Evolutionary conservation across 30 jellyfish, hydroid and myxozoan genomes (phyloP), one percentile per base, ranked within the genome.

Genomic region (Mastigias papua): DNA sequence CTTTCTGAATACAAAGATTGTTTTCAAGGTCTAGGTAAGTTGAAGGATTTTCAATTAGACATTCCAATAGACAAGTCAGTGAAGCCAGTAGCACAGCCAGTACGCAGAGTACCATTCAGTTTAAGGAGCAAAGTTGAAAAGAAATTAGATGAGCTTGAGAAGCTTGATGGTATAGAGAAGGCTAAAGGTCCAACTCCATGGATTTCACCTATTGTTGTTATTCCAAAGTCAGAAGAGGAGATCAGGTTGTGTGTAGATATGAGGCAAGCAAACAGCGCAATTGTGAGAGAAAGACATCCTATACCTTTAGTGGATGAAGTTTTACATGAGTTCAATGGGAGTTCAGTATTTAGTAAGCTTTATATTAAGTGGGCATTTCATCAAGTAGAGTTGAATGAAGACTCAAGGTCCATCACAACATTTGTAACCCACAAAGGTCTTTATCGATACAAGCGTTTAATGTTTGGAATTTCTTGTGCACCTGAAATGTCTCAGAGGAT

Each of bases 381-480:
- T 86, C 97, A 90, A 82, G 72, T 90, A 31, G 91, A 84, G 75
- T 61, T 90, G 70, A 70, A 69, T 64, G 82, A 81, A 51, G 42
- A 72, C 20, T 90, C 97, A 25, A 72, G 90, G 80, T 62, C 85
- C 23, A 80, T 90, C 31, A 61, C n/a, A n/a, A n/a, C n/a, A n/a
- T n/a, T n/a, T n/a, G n/a, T n/a, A n/a, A n/a, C n/a, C n/a, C n/a
- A n/a, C n/a, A n/a, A n/a, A n/a, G n/a, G n/a, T n/a, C n/a, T n/a
- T n/a, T n/a, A n/a, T n/a, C n/a, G n/a, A n/a, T 90, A 90, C 72
- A 80, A 71, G 73, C 61, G 96, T 13, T 51, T 90, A 21, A 50
- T 86, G 91, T 83, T 90, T 49, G 97, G 97, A 50, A 63, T 70
- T 1, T 22, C 93, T 63, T 90, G 95, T 70, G 97, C 97, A 9